A percentile compares a stretch with the other conserved stretches of the same genome.
These are phyloP conservation scores for Macaria notata DNA, from an alignment of 2,888 invertebrate genomes.

Conservation along the genomic window DNA sequence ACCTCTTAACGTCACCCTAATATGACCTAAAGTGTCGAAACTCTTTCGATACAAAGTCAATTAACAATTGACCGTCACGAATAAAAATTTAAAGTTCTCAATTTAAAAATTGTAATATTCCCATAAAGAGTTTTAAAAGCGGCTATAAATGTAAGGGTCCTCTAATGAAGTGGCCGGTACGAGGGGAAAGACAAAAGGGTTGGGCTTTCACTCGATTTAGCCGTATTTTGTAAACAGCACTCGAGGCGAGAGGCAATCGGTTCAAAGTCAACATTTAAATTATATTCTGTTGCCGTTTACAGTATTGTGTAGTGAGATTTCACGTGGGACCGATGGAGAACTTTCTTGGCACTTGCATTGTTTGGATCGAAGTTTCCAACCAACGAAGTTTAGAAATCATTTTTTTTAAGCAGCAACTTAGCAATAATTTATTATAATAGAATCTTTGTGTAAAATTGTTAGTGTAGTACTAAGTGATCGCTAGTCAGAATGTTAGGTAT, in stretches of 20 bases:
- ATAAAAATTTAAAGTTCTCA: conserved; percentile 1
- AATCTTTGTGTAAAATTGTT: too few species aligned
- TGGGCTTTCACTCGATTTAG: conserved; percentile 61
- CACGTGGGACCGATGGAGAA: conserved; percentile 51
- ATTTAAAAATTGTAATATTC: conserved; percentile 15
- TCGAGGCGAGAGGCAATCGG: conserved; percentile 51
- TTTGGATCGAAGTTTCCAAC: not conserved
- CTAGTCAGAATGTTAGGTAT: too few species aligned
- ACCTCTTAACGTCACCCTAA: conserved; percentile 12
- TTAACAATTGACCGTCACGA: conserved; percentile 23
- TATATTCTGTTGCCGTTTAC: conserved; percentile 54
- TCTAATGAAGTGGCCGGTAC: conserved; percentile 53
- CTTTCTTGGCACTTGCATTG: conserved; percentile 9
- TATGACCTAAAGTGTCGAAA: conserved; percentile 10
- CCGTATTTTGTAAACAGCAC: conserved; percentile 76
- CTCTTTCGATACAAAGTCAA: conserved; percentile 38
- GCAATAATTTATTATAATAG: too few species aligned
- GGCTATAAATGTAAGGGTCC: conserved; percentile 41
- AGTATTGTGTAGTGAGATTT: conserved; percentile 29
- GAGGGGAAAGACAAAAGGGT: conserved; percentile 60
- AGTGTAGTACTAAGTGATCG: too few species aligned
- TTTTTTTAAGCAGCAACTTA: not conserved
- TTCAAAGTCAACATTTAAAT: conserved; percentile 51
- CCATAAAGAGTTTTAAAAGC: conserved; percentile 30
- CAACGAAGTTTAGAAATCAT: too few species aligned